phyloP scores from a whole-genome alignment of 2,113 vertebrate genomes.

The Apodemus speciosus region DNA sequence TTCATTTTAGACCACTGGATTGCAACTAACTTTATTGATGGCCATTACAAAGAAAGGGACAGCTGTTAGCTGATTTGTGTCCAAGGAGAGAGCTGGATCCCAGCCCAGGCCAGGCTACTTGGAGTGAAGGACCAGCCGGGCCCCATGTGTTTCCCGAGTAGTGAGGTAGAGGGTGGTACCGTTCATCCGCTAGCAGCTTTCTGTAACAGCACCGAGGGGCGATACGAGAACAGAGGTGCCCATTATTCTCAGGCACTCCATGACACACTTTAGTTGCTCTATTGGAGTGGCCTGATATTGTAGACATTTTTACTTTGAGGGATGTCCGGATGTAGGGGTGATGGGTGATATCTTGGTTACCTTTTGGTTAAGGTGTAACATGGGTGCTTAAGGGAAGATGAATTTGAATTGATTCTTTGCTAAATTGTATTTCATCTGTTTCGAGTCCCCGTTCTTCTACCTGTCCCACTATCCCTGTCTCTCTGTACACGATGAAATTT shows the following conservation, averaged over 20 bases:
- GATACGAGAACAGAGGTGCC: background rate
- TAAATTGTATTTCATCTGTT: background rate
- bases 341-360: background rate
- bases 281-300: background rate
- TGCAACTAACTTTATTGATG: slow-evolving; percentile 68
- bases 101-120: slow-evolving; percentile 64
- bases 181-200: background rate
- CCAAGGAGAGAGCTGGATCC: slow-evolving; percentile 68
- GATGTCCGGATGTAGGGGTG: background rate
- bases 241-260: background rate
- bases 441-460: background rate
- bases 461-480: background rate
- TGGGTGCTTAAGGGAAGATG: background rate
- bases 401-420: background rate
- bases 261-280: background rate
- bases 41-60: slow-evolving; percentile 66
- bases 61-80: slow-evolving; percentile 64
- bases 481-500: background rate
- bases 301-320: background rate
- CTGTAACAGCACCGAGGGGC: background rate
- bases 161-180: background rate
- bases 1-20: slow-evolving; percentile 54
- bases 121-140: slow-evolving; percentile 56
- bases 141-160: slow-evolving; percentile 43
- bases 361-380: background rate